Evolutionary conservation across 2,888 invertebrate species (phyloP).

Genomic region (Diarsia brunnea): DNA sequence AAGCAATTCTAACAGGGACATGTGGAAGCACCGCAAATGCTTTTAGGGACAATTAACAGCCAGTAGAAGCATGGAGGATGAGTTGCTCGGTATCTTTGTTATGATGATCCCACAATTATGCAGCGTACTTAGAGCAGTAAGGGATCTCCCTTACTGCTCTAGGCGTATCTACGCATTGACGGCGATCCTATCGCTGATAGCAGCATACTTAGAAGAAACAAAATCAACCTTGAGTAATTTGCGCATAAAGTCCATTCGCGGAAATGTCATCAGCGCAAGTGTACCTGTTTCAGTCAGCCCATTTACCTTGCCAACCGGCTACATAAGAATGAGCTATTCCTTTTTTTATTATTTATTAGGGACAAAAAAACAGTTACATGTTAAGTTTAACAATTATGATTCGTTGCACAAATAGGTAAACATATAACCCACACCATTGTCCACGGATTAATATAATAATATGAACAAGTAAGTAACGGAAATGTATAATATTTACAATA

Average conservation of each 20-base stretch:
- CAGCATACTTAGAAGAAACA: neutral
- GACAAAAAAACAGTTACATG: too few relatives aligned
- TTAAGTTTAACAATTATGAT: too few relatives aligned
- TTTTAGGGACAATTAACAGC: slow-evolving; percentile 5
- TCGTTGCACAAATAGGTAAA: too few relatives aligned
- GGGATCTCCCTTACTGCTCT: too few relatives aligned
- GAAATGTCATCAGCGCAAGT: neutral
- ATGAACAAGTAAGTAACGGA: too few relatives aligned
- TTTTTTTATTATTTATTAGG: too few relatives aligned
- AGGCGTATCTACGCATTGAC: too few relatives aligned
- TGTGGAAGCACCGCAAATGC: neutral
- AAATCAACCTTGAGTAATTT: neutral
- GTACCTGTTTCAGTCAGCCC: neutral
- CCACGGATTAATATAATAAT: too few relatives aligned
- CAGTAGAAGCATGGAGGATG: neutral
- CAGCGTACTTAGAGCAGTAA: neutral
- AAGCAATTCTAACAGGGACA: neutral
- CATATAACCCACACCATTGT: too few relatives aligned
- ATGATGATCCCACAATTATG: neutral
- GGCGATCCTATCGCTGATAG: neutral
- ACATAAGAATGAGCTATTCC: neutral
- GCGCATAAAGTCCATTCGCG: neutral
- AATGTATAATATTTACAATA: too few relatives aligned
- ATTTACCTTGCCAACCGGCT: neutral
- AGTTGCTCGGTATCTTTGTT: neutral